These are phyloP conservation scores for Drosophila barbarae DNA, from an alignment of 2,888 invertebrate genomes.

Conservation along the genomic window DNA sequence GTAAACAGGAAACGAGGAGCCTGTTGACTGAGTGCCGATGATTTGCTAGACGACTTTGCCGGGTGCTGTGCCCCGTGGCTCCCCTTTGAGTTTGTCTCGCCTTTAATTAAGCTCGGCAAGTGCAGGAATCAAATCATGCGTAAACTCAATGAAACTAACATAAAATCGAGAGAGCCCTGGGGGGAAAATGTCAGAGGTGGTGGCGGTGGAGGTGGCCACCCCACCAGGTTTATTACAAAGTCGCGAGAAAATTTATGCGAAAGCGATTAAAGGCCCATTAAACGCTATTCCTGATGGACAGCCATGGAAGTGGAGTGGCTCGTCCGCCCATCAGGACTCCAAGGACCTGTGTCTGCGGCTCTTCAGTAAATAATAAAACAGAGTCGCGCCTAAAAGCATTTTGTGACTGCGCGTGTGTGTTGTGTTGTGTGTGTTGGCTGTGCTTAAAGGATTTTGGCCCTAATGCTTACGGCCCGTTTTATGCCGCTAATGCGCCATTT, in stretches of 20 bases:
- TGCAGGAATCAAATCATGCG: conserved; percentile 62
- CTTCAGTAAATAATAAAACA: conserved; percentile 60
- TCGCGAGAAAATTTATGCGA: conserved; percentile 69
- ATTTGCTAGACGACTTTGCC: conserved; percentile 19
- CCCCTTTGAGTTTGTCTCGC: conserved; percentile 32
- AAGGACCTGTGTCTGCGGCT: conserved; percentile 15
- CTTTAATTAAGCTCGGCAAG: conserved; percentile 62
- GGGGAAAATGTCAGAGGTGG: background rate
- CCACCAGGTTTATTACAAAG: conserved; percentile 54
- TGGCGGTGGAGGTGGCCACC: background rate
- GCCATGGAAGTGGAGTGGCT: conserved; percentile 16
- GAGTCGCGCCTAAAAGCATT: conserved; percentile 49
- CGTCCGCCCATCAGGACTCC: conserved; percentile 1
- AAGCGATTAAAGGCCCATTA: conserved; percentile 71
- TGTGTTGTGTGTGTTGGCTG: conserved; percentile 33
- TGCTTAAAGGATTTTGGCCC: conserved; percentile 69
- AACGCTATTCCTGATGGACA: conserved; percentile 61
- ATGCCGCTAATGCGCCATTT: conserved; percentile 68
- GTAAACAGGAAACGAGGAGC: conserved; percentile 14
- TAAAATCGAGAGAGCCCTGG: conserved; percentile 45
- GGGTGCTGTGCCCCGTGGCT: conserved; percentile 16
- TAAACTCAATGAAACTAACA: conserved; percentile 60
- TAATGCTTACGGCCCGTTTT: conserved; percentile 63
- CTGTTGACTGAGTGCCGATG: conserved; percentile 18
- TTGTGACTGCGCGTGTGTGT: conserved; percentile 23